Evolutionary conservation across 1,140 invertebrate species (phyloP).

Genomic region (Tetragonula clypearis): DNA sequence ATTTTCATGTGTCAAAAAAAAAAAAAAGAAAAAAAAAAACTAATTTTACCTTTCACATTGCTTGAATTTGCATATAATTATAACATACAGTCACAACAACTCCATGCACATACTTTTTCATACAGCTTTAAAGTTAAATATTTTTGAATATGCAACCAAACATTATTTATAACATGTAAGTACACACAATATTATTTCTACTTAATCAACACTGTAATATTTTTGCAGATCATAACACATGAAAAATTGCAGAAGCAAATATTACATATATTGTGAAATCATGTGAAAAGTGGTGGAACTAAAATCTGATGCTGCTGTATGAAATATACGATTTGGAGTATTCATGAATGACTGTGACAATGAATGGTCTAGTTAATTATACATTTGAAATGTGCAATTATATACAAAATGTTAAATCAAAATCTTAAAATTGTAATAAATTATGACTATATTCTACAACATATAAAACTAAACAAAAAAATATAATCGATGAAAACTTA

Average conservation of each 20-base stretch:
- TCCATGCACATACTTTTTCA: constrained; percentile 58
- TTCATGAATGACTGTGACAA: constrained; percentile 54
- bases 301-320: constrained; percentile 63
- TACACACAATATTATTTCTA: constrained; percentile 43
- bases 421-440: constrained; percentile 19
- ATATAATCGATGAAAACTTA: constrained; percentile 50
- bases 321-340: constrained; percentile 54
- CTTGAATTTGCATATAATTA: constrained; percentile 34
- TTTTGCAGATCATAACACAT: constrained; percentile 69
- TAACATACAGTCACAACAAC: constrained; percentile 48
- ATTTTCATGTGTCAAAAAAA: neutral
- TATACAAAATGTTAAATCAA: constrained; percentile 36
- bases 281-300: constrained; percentile 55
- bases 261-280: constrained; percentile 62
- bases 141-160: constrained; percentile 43
- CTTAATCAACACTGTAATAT: constrained; percentile 59
- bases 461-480: constrained; percentile 33
- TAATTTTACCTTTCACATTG: constrained; percentile 31
- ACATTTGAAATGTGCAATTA: constrained; percentile 41
- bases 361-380: constrained; percentile 39
- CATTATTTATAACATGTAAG: constrained; percentile 50
- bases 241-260: constrained; percentile 68
- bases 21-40: constrained; percentile 20
- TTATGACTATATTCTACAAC: constrained; percentile 14
- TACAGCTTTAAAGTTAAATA: constrained; percentile 50